Evolutionary conservation across 2,888 invertebrate species (phyloP).

Genomic region (Spodoptera littoralis): DNA sequence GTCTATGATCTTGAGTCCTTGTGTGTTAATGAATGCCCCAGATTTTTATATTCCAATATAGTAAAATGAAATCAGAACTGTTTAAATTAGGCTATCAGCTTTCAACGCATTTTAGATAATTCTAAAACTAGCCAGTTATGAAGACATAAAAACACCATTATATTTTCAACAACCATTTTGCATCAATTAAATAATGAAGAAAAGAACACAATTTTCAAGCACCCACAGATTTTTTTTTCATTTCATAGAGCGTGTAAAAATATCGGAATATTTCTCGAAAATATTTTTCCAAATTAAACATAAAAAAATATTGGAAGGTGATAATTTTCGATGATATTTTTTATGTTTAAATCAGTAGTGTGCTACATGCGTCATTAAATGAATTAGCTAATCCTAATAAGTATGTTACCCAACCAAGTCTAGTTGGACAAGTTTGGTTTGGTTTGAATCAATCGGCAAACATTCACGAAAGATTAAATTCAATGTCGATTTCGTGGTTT

Average conservation of each 20-base stretch:
- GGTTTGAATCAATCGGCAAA: slow-evolving; percentile 24
- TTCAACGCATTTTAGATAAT: background rate
- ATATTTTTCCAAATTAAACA: no score
- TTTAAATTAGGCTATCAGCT: slow-evolving; percentile 4
- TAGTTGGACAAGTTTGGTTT: slow-evolving; percentile 1
- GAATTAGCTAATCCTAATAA: slow-evolving; percentile 14
- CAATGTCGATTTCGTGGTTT: slow-evolving; percentile 43
- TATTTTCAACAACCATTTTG: no score
- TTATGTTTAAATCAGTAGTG: background rate
- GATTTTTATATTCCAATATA: background rate
- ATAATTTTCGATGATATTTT: no score
- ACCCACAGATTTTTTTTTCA: no score
- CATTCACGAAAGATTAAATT: slow-evolving; percentile 46
- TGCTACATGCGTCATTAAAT: background rate
- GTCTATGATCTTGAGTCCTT: background rate
- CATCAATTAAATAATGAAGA: no score
- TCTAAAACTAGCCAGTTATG: no score
- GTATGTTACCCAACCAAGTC: slow-evolving; percentile 9
- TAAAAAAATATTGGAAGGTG: no score
- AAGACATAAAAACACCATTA: no score
- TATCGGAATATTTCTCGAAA: no score
- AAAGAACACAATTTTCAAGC: no score
- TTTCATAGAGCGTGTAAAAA: no score
- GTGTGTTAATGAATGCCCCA: background rate
- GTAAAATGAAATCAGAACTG: background rate